Percentiles rank a stretch among this genome's conserved stretches.
These are phyloP conservation scores for Megalopta genalis DNA, from an alignment of 1,140 invertebrate genomes.

Conservation along the genomic window DNA sequence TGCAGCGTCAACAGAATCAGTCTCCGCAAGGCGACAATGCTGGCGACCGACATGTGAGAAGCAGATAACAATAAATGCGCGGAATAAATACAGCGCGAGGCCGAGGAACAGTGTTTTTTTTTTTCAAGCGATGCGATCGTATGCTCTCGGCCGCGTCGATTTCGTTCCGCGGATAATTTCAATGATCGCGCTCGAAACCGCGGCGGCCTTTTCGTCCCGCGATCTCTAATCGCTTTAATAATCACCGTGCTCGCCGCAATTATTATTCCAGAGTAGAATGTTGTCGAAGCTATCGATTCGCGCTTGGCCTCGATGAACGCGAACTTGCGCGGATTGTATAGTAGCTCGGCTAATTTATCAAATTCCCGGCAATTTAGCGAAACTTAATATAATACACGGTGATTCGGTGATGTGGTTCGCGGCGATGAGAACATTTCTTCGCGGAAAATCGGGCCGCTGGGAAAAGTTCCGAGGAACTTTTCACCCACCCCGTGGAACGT, in stretches of 20 bases:
- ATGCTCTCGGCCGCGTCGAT: background rate
- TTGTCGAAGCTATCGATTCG: slow-evolving; percentile 11
- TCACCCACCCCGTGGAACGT: too few species aligned
- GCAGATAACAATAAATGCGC: background rate
- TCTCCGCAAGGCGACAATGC: background rate
- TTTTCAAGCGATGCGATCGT: background rate
- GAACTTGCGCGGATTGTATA: slow-evolving; percentile 3
- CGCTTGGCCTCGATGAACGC: slow-evolving; percentile 14
- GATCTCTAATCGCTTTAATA: slow-evolving; percentile 30
- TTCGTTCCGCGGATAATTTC: slow-evolving; percentile 22
- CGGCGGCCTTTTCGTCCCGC: background rate
- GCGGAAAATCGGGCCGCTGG: too few species aligned
- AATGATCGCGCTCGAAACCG: slow-evolving; percentile 17
- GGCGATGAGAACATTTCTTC: too few species aligned
- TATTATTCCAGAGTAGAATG: slow-evolving; percentile 4
- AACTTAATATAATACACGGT: slow-evolving; percentile 10
- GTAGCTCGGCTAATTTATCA: too few species aligned
- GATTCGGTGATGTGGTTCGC: background rate
- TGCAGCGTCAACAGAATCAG: slow-evolving; percentile 22
- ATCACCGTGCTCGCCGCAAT: slow-evolving; percentile 10
- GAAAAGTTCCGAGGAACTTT: too few species aligned
- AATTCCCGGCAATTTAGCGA: slow-evolving; percentile 15
- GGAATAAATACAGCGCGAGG: background rate
- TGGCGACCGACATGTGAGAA: slow-evolving; percentile 17
- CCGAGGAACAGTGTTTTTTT: background rate